Percentiles rank a stretch among this genome's conserved stretches.
These are phyloP conservation scores for Crotalus helleri DNA, from an alignment of 2,113 vertebrate genomes.

Conservation along the genomic window DNA sequence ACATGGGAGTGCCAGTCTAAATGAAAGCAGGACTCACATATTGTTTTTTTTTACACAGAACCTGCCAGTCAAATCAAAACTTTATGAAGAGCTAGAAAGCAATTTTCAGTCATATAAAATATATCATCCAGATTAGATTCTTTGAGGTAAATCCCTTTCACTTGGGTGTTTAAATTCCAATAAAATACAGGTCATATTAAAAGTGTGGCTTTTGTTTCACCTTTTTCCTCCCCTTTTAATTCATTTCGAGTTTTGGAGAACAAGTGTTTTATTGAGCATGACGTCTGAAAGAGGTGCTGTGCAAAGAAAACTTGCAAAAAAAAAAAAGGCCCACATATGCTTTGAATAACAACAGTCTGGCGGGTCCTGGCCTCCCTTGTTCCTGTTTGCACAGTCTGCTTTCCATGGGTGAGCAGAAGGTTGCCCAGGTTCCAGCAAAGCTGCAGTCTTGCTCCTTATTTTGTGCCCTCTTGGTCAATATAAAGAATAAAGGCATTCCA, in stretches of 20 bases:
- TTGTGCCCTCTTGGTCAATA: background rate
- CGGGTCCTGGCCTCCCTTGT: background rate
- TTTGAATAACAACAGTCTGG: slow-evolving; percentile 51
- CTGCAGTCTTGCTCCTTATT: background rate
- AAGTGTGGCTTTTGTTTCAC: slow-evolving; percentile 62
- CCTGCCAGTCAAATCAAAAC: slow-evolving; percentile 67
- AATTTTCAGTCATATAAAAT: slow-evolving; percentile 68
- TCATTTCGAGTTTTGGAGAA: slow-evolving; percentile 62
- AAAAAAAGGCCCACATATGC: slow-evolving; percentile 51
- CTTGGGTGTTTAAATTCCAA: slow-evolving; percentile 70
- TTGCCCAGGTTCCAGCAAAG: slow-evolving; percentile 12
- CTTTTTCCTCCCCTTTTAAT: slow-evolving; percentile 54
- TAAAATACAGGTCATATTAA: slow-evolving; percentile 66
- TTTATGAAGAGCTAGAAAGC: slow-evolving; percentile 66
- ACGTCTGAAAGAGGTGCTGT: slow-evolving; percentile 60
- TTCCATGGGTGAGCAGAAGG: slow-evolving; percentile 33
- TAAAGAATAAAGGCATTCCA: background rate
- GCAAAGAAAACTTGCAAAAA: slow-evolving; percentile 62
- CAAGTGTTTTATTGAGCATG: slow-evolving; percentile 64
- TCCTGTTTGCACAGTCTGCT: background rate
- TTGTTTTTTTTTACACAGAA: slow-evolving; percentile 60
- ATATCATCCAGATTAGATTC: slow-evolving; percentile 67
- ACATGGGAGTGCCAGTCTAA: slow-evolving; percentile 56
- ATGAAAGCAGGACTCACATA: slow-evolving; percentile 64
- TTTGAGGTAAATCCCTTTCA: slow-evolving; percentile 73